A percentile compares a stretch with the other conserved stretches of the same genome.
phyloP scores from a whole-genome alignment of 2,113 vertebrate genomes.

The Perca schrenkii region DNA sequence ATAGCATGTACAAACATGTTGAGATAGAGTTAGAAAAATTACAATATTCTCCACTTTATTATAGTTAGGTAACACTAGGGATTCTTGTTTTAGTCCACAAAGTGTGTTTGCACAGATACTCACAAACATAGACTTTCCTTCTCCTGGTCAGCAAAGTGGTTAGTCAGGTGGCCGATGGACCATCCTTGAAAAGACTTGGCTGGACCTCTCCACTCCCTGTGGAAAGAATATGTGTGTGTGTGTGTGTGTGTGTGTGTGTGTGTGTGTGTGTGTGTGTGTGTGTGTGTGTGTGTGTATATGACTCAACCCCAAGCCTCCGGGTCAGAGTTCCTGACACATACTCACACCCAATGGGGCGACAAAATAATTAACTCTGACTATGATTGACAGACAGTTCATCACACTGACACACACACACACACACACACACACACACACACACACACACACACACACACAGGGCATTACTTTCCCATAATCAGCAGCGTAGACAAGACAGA shows the following conservation, averaged over 20 bases:
- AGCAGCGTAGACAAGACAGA: slow-evolving; percentile 39
- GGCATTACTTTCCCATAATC: slow-evolving; percentile 71
- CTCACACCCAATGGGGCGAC: slow-evolving; percentile 80
- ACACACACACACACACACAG: slow-evolving; percentile 22
- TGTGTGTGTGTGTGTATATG: slow-evolving; percentile 43
- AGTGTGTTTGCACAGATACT: slow-evolving; percentile 16
- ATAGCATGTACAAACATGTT: background rate
- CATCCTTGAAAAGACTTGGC: slow-evolving; percentile 27
- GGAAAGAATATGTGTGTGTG: slow-evolving; percentile 42
- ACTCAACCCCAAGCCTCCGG: slow-evolving; percentile 65
- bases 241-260: slow-evolving; percentile 14
- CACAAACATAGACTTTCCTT: slow-evolving; percentile 3
- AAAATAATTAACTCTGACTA: slow-evolving; percentile 83
- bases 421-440: slow-evolving; percentile 29
- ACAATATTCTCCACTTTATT: background rate
- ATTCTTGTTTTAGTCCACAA: background rate
- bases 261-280: slow-evolving; percentile 43
- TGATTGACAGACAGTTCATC: slow-evolving; percentile 86
- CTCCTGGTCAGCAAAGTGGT: slow-evolving; percentile 28
- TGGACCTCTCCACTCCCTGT: slow-evolving; percentile 48
- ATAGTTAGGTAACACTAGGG: background rate
- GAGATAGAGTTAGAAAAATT: background rate
- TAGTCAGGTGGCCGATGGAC: slow-evolving; percentile 78
- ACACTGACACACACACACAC: slow-evolving; percentile 53
- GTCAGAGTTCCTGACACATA: slow-evolving; percentile 86